These are phyloP conservation scores for Gasterosteus nipponicus DNA, from an alignment of 2,113 vertebrate species.

Conservation along the genomic window DNA sequence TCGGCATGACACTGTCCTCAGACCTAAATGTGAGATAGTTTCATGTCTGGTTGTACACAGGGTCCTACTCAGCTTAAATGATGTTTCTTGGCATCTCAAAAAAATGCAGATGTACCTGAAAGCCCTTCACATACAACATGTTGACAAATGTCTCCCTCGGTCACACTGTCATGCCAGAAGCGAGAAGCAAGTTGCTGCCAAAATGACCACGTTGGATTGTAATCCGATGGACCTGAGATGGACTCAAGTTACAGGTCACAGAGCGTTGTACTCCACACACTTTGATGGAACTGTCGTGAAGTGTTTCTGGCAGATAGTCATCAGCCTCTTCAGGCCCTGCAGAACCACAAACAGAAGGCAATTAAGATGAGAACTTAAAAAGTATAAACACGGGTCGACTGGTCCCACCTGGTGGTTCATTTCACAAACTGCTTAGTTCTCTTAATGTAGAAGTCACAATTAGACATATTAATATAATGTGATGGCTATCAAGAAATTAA, in stretches of 20 bases:
- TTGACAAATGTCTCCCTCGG: background rate
- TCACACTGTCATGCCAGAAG: background rate
- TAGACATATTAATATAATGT: background rate
- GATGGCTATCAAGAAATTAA: background rate
- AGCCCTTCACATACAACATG: background rate
- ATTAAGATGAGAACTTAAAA: background rate
- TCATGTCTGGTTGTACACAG: background rate
- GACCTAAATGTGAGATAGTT: background rate
- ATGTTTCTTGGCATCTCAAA: background rate
- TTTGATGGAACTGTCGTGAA: slow-evolving; percentile 96
- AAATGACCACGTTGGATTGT: background rate
- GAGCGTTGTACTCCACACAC: slow-evolving; percentile 97
- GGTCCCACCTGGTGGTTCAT: background rate
- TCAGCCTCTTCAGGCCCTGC: slow-evolving; percentile 96
- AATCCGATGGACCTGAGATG: background rate
- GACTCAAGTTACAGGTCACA: slow-evolving; percentile 74
- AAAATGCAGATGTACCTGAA: background rate
- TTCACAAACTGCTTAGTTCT: background rate
- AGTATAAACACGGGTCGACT: background rate
- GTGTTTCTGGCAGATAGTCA: slow-evolving; percentile 99
- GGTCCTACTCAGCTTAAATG: background rate
- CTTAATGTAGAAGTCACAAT: too few species aligned
- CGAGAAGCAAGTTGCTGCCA: background rate
- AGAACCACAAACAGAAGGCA: slow-evolving; percentile 16
- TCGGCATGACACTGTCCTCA: background rate